Percentiles rank a stretch among this genome's conserved stretches.
These are phyloP conservation scores for Steinernema khuongi DNA, from an alignment of 1,140 invertebrate genomes.

Conservation along the genomic window DNA sequence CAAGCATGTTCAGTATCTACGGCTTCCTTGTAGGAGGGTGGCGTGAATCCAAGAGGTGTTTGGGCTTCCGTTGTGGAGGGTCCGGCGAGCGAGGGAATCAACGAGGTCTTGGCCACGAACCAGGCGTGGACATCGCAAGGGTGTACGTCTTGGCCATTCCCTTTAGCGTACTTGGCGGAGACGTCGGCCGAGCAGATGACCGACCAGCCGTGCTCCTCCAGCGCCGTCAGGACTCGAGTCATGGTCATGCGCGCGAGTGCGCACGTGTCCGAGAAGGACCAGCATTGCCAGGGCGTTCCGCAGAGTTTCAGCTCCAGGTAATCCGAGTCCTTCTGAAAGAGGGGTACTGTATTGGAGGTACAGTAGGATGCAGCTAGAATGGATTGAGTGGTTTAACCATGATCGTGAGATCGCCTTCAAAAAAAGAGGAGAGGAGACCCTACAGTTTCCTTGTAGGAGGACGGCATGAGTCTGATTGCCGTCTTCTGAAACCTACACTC, in stretches of 20 bases:
- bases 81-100: background rate
- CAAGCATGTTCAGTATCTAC: background rate
- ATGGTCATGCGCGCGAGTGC: background rate
- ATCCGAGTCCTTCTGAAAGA: background rate
- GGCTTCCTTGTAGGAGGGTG: constrained; percentile 13
- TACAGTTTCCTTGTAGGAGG: no score
- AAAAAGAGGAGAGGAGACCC: no score
- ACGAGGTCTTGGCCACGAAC: constrained; percentile 18
- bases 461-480: no score
- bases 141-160: background rate
- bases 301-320: background rate
- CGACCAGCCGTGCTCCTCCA: constrained; percentile 11
- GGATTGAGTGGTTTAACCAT: no score
- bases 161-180: constrained; percentile 18
- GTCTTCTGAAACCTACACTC: background rate
- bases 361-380: no score
- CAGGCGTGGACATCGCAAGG: constrained; percentile 19
- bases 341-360: background rate
- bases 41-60: no score
- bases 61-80: no score
- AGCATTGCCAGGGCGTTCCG: background rate
- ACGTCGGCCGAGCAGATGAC: constrained; percentile 24
- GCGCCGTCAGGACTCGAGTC: background rate
- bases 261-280: background rate
- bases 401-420: no score